Percentiles rank a stretch among this genome's conserved stretches.
These are phyloP conservation scores for Hypanus sabinus DNA, from an alignment of 2,113 vertebrate species.

Conservation along the genomic window DNA sequence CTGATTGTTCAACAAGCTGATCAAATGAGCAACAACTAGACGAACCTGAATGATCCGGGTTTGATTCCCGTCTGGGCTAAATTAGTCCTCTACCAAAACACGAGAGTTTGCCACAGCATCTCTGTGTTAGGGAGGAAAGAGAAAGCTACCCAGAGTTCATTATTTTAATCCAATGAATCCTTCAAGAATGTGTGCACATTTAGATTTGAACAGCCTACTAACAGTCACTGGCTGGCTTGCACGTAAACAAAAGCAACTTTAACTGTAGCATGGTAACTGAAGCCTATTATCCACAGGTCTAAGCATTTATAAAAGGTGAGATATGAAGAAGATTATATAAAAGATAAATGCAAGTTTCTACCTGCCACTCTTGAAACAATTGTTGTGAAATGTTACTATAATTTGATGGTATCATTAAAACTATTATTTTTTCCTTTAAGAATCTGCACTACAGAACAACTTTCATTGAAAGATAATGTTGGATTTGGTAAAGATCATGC, in stretches of 20 bases:
- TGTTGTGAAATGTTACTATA: neutral
- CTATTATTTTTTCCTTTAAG: neutral
- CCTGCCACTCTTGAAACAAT: neutral
- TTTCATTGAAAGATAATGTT: neutral
- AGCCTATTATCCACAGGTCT: neutral
- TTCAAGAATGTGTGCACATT: neutral
- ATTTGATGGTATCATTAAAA: neutral
- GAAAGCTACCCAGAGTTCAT: slow-evolving; percentile 6
- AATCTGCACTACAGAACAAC: slow-evolving; percentile 15
- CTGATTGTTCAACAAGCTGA: neutral
- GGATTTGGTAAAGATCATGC: neutral
- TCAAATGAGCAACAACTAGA: neutral
- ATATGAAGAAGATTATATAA: neutral
- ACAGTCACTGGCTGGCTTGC: neutral
- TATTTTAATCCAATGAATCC: neutral
- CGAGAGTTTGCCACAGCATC: neutral
- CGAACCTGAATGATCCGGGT: neutral
- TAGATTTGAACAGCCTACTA: neutral
- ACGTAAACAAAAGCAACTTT: neutral
- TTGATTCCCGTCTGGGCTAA: neutral
- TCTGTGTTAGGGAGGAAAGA: neutral
- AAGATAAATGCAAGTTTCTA: neutral
- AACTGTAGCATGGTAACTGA: neutral
- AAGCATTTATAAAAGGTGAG: neutral
- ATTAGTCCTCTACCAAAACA: neutral